Evolutionary conservation across 1,140 invertebrate genomes (phyloP), one percentile per base, ranked within the genome.

Genomic region (Gryllus bimaculatus): DNA sequence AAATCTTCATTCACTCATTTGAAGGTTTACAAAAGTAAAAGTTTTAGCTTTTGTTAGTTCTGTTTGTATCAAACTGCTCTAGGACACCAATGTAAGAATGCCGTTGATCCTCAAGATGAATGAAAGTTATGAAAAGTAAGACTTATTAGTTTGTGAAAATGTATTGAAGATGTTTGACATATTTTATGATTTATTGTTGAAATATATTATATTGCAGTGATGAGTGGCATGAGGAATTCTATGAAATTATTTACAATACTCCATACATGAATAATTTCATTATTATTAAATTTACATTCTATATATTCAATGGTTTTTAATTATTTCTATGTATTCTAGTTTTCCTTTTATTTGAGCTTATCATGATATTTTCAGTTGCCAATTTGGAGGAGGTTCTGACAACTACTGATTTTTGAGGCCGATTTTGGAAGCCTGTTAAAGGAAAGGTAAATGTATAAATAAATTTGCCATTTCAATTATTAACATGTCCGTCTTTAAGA

Each of bases 301-400:
- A 54, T 18, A 13, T 8, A 48, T 78, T 39, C 49, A 20, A 47
- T 78, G 48, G 49, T 15, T 13, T 8, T 78, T 26, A n/a, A 21
- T 13, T 15, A 76, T 15, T 73, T n/a, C 13, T 73, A 73, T 73
- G n/a, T n/a, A 73, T 15, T 15, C 66, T 73, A 15, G 13, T 73
- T 73, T 76, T 76, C 48, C 26, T 47, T 76, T 76, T 15, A 76
- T 76, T 26, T 18, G 15, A 47, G 39, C 8, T 8, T 76, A 47
- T 47, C 18, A 21, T 76, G 15, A 12, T 76, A 8, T 76, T 78
- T 78, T 78, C 77, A 78, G 78, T 66, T 78, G 78, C 54, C 78
- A 78, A 21, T 49, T 47, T 78, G 78, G 78, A 66, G 78, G 47
- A 73, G 78, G 54, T 78, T 78, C 78, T 48, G 78, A 49, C 54